phyloP scores from a whole-genome alignment of 2,888 invertebrate species.

The Cephus pygmeus region DNA sequence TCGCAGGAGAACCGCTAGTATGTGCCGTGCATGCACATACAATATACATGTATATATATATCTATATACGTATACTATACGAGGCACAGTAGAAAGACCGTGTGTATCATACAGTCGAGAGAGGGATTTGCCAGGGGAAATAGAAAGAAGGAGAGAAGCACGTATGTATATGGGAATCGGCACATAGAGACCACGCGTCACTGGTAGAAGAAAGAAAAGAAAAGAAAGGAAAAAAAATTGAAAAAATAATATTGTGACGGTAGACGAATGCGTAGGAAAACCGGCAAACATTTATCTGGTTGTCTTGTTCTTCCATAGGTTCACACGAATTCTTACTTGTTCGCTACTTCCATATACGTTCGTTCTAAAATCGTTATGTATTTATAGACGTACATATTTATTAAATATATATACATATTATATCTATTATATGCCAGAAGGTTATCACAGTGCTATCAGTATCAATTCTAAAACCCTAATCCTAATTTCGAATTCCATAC shows the following conservation, averaged over 20 bases:
- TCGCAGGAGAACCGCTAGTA: background rate
- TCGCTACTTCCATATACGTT: background rate
- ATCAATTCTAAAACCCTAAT: background rate
- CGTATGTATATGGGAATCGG: slow-evolving; percentile 44
- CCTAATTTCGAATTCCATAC: background rate
- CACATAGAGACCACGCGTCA: slow-evolving; percentile 21
- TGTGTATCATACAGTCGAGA: background rate
- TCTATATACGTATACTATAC: background rate
- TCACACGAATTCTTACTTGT: background rate
- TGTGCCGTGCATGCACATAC: background rate
- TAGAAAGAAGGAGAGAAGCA: slow-evolving; percentile 12
- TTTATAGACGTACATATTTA: background rate
- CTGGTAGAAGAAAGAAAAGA: slow-evolving; percentile 3
- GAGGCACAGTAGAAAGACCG: background rate
- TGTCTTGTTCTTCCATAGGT: background rate
- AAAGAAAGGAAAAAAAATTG: slow-evolving; percentile 16
- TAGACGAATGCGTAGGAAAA: slow-evolving; percentile 11
- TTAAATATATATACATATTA: background rate
- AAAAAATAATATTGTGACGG: slow-evolving; percentile 23
- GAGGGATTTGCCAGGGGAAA: background rate
- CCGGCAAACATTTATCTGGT: background rate
- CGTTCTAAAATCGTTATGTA: background rate
- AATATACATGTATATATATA: background rate
- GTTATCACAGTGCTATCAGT: background rate
- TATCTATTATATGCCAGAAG: background rate